Base-by-base conservation (phyloP, 2,797 vertebrate genomes). In the Poecile montanus region DNA sequence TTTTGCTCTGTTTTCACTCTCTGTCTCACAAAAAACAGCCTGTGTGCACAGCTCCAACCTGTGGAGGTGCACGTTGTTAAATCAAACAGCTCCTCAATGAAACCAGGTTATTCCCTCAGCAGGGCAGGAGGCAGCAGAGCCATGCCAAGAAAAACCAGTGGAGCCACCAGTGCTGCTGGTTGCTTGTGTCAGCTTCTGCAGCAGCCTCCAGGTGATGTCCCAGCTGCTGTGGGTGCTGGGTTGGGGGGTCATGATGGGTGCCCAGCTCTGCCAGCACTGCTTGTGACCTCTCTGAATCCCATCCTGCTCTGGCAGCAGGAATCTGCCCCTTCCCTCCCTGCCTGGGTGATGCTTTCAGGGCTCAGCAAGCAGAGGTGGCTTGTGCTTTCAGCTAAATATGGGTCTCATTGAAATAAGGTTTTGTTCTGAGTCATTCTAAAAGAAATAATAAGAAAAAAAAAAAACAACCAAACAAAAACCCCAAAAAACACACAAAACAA, bases 221-320 rank as follows among this genome's bases (percentile, higher is more conserved):
- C 51, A 10, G 47, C 42, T 4, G 1, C 2, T 0, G 3, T 0
- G 36, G 48, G 29, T 6, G 26, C 71, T 23, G 60, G 2, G 0
- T 36, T 6, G 9, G 27, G 19, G 40, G 5, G 6, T 8, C 29
- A 5, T 3, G 6, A 0, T 3, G 77, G n/a, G n/a, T 62, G 57
- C 45, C 42, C 3, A 4, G 4, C 56, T 23, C 80, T 77, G 20
- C 2, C 54, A 22, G 45, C 3, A 0, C 50, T 4, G 8, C 14
- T 16, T 1, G 1, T 9, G 40, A 12, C 34, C 38, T 38, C 80
- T 40, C 27, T 73, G 67, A 18, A n/a, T n/a, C 7, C 12, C 5
- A 25, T 2, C 2, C 3, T 36, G 36, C 63, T 85, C 36, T 71
- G 56, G 25, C 40, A 73, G 34, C 75, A 48, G 60, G 19, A 53